Evolutionary conservation across 2,797 vertebrate species (phyloP), one percentile per base, ranked within the genome.

Genomic region (Cheirogaleus major): DNA sequence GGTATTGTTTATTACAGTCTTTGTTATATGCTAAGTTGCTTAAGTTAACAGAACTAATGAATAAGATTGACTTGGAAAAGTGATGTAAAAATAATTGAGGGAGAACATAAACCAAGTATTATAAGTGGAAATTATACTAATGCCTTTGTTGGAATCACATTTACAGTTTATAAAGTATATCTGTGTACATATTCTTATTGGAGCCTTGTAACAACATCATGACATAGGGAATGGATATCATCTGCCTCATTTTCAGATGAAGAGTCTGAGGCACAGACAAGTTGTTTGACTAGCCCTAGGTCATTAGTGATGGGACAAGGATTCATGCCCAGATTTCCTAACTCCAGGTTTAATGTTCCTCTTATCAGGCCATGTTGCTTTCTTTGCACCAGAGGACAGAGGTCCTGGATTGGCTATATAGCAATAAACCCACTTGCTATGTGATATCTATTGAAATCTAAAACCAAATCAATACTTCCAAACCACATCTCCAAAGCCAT

Each of bases 11-110:
- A 57, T 78, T 80, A 57, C 63, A 61, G 59, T 93, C 73, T 96
- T 90, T 13, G 13, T 73, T 83, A n/a, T 89, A 14, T 52, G 43
- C 52, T 94, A 89, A 63, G 38, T 86, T 87, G 82, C 43, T 91
- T 85, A 76, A 75, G 52, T 90, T 87, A 86, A 83, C n/a, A 89
- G 55, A 92, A 81, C 69, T 89, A 82, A 84, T 80, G 81, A 88
- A 48, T 76, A 91, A 94, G 32, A 32, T 65, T 83, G 70, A 89
- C 69, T 90, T 91, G 67, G 45, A 50, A 95, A 96, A 95, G 10
- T 67, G n/a, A 78, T 73, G 14, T 90, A 78, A 95, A 89, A 87
- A 73, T 82, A 91, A 85, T 30, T 69, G 67, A 18, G 70, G 32
- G 59, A 67, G 20, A 95, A 84, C 15, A 43, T 75, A 83, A 95